These are phyloP conservation scores for Tuta absoluta DNA, from an alignment of 2,888 invertebrate species.

Conservation along the genomic window DNA sequence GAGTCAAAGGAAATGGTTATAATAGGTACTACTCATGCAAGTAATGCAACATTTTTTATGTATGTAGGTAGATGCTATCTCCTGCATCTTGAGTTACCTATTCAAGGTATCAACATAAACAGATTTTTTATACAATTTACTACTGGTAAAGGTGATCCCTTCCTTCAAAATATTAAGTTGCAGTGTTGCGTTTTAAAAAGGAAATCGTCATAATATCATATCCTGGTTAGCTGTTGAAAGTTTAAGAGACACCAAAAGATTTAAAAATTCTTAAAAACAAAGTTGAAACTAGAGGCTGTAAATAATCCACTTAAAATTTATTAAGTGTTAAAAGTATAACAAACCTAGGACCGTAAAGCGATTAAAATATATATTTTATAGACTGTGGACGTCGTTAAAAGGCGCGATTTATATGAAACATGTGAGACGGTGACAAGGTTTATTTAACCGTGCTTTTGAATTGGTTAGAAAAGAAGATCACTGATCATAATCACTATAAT, in stretches of 20 bases:
- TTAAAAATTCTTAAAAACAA: neutral
- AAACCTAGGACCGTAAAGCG: conserved; percentile 56
- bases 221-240: neutral
- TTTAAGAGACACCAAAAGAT: neutral
- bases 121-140: too few relatives aligned
- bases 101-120: too few relatives aligned
- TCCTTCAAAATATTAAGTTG: too few relatives aligned
- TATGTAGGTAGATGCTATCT: too few relatives aligned
- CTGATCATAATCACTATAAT: conserved; percentile 21
- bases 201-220: too few relatives aligned
- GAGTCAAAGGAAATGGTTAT: neutral
- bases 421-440: conserved; percentile 63
- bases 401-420: conserved; percentile 67
- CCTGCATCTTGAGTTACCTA: too few relatives aligned
- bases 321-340: conserved; percentile 56
- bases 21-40: too few relatives aligned
- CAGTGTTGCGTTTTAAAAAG: too few relatives aligned
- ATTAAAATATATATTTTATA: conserved; percentile 70
- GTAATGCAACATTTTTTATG: too few relatives aligned
- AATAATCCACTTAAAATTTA: neutral
- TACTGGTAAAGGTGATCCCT: too few relatives aligned
- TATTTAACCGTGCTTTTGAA: conserved; percentile 61
- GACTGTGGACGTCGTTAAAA: conserved; percentile 65
- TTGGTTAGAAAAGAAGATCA: conserved; percentile 51
- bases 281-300: neutral